Conservation (phyloP, 2,888 invertebrate species). For the Bombyx huttoni region DNA sequence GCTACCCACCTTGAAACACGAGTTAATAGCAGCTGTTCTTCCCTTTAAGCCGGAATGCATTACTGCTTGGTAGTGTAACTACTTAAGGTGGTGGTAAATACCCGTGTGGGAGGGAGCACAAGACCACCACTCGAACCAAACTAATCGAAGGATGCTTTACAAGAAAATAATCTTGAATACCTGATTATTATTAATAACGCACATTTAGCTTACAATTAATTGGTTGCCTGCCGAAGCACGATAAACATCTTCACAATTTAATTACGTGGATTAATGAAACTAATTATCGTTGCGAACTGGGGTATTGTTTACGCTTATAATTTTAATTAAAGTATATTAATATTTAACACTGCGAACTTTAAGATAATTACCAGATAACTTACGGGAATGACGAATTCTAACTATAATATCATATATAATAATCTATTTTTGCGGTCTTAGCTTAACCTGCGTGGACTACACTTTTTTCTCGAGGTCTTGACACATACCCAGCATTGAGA, state of each 20-base stretch:
- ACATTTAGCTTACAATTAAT: conserved; percentile 41
- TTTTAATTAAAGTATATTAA: neutral
- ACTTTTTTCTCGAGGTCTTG: too few relatives aligned
- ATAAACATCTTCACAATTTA: conserved; percentile 31
- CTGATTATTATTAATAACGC: conserved; percentile 11
- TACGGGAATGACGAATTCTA: neutral
- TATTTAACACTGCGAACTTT: neutral
- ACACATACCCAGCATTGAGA: too few relatives aligned
- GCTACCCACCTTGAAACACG: too few relatives aligned
- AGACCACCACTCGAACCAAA: too few relatives aligned
- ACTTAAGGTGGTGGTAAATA: neutral
- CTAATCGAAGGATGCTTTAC: neutral
- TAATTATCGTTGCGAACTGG: neutral
- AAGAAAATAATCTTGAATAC: neutral
- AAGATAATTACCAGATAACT: neutral
- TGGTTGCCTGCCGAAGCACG: conserved; percentile 28
- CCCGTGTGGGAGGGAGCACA: neutral
- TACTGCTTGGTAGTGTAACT: too few relatives aligned
- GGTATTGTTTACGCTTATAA: conserved; percentile 2
- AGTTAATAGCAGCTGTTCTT: too few relatives aligned
- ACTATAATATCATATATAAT: too few relatives aligned
- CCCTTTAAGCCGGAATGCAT: too few relatives aligned
- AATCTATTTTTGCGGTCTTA: too few relatives aligned
- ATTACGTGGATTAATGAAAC: conserved; percentile 18
- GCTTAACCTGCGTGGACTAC: too few relatives aligned